A percentile compares a stretch with the other conserved stretches of the same genome.
Evolutionary conservation across 2,888 invertebrate genomes (phyloP).

Genomic region (Sarcophaga variegata): DNA sequence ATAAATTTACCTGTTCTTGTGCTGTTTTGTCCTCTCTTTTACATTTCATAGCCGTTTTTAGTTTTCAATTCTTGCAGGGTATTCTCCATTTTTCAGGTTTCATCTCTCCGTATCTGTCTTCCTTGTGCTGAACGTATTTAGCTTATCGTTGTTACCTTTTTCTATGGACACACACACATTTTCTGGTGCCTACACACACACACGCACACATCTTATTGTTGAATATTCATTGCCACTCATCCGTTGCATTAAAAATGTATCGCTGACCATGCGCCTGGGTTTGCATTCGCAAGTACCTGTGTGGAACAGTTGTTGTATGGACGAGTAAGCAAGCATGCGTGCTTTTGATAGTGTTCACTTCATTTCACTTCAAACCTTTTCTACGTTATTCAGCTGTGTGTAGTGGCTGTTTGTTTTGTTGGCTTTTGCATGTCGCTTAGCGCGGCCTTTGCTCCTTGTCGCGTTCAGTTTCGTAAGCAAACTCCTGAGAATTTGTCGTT

Average conservation of each 20-base stretch:
- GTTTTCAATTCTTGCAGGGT: constrained; percentile 35
- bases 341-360: constrained; percentile 1
- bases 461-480: constrained; percentile 19
- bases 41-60: constrained; percentile 34
- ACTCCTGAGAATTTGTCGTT: constrained; percentile 45
- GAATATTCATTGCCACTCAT: constrained; percentile 61
- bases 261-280: constrained; percentile 41
- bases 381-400: constrained; percentile 35
- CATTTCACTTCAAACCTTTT: not conserved
- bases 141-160: constrained; percentile 21
- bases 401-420: constrained; percentile 50
- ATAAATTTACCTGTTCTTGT: constrained; percentile 60
- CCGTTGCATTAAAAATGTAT: constrained; percentile 44
- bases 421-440: constrained; percentile 65
- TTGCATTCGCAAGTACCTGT: constrained; percentile 59
- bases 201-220: not conserved
- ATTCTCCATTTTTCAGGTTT: constrained; percentile 25
- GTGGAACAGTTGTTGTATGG: not conserved
- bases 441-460: constrained; percentile 62
- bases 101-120: not conserved
- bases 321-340: not conserved
- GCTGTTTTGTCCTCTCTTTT: constrained; percentile 28
- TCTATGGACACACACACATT: not conserved
- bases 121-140: not conserved
- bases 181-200: too few relatives aligned